A percentile compares a stretch with the other conserved stretches of the same genome.
These are phyloP conservation scores for Conus canariensis DNA, from an alignment of 2,888 invertebrate species.

Conservation along the genomic window DNA sequence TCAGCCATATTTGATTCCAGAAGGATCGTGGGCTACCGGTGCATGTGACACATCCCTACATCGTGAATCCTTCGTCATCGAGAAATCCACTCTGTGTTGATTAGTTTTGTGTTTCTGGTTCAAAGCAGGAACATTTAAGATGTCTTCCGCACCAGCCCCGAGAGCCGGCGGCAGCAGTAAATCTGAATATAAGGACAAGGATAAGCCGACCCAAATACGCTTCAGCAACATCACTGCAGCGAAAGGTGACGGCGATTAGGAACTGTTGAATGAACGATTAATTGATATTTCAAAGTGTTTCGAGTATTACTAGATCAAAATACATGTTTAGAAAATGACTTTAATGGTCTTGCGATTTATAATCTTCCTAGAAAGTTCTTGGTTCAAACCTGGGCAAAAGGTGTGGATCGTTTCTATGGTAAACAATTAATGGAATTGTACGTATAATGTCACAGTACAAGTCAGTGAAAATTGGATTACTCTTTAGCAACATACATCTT, in stretches of 20 bases:
- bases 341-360: not conserved
- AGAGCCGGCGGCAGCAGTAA: not conserved
- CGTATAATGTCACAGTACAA: not conserved
- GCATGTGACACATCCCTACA: not conserved
- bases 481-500: too few species aligned
- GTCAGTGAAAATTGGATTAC: too few species aligned
- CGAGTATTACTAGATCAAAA: not conserved
- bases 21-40: slow-evolving; percentile 38
- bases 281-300: not conserved
- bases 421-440: slow-evolving; percentile 16
- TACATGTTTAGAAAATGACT: not conserved
- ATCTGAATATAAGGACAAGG: slow-evolving; percentile 80
- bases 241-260: slow-evolving; percentile 86
- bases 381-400: too few species aligned
- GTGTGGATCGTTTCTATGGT: slow-evolving; percentile 37
- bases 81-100: not conserved
- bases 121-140: not conserved
- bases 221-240: slow-evolving; percentile 98
- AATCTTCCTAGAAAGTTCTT: not conserved
- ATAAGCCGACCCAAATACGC: slow-evolving; percentile 95
- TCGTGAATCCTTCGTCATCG: slow-evolving; percentile 41
- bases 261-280: not conserved
- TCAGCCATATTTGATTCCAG: slow-evolving; percentile 47
- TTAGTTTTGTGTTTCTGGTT: not conserved
- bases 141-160: not conserved